A percentile compares a stretch with the other conserved stretches of the same genome.
These are phyloP conservation scores for Molossus alvarezi DNA, from an alignment of 2,797 vertebrate species.

Conservation along the genomic window DNA sequence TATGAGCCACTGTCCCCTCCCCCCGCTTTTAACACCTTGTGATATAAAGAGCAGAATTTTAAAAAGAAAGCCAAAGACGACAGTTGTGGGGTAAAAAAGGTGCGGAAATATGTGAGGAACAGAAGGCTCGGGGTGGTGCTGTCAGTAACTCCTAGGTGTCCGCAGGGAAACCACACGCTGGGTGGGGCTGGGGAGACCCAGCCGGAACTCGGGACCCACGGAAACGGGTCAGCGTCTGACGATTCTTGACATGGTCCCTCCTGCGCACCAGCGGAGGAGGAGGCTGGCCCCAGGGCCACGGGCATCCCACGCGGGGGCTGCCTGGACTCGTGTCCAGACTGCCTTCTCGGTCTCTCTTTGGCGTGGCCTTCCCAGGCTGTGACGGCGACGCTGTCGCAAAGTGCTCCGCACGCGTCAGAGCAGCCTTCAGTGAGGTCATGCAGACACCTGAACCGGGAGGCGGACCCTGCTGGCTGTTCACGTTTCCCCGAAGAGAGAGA, in stretches of 20 bases:
- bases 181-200: not conserved
- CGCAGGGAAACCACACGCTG: not conserved
- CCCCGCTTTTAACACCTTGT: constrained; percentile 62
- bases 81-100: constrained; percentile 78
- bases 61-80: constrained; percentile 80
- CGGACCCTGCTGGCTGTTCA: not conserved
- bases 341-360: not conserved
- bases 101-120: constrained; percentile 74
- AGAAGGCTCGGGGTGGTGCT: constrained; percentile 74
- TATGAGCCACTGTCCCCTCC: constrained; percentile 42
- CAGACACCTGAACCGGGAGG: not conserved
- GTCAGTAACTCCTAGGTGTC: constrained; percentile 37
- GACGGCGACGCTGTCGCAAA: not conserved
- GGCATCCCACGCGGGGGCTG: not conserved
- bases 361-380: not conserved
- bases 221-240: rapidly evolving
- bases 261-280: not conserved
- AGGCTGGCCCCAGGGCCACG: not conserved
- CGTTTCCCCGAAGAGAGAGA: constrained; percentile 15
- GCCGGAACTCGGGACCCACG: not conserved
- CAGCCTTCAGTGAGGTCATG: not conserved
- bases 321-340: not conserved
- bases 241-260: not conserved
- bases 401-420: constrained; percentile 59
- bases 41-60: constrained; percentile 29